Conservation (phyloP, 2,113 vertebrate genomes). For the Petrocephalus zakoni region DNA sequence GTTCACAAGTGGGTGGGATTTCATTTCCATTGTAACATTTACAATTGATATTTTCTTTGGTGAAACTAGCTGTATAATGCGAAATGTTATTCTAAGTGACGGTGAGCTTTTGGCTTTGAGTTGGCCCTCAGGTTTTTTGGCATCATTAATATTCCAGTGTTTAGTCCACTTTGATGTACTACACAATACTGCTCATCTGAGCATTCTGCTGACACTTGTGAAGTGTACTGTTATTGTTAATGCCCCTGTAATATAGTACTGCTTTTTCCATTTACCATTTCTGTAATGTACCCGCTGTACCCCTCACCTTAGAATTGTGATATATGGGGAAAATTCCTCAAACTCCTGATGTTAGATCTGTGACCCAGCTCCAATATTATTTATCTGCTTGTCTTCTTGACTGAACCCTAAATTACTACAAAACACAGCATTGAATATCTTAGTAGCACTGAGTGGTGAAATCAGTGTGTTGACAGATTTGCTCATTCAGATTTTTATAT, state of each 20-base stretch:
- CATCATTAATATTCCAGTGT: background rate
- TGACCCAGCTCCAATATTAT: background rate
- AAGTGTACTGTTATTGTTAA: background rate
- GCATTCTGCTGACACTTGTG: background rate
- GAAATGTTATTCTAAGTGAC: background rate
- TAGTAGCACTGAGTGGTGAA: background rate
- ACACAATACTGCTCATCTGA: background rate
- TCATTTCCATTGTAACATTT: background rate
- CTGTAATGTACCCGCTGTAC: background rate
- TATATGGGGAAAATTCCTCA: background rate
- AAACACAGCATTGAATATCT: background rate
- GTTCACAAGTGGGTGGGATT: background rate
- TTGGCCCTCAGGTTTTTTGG: background rate
- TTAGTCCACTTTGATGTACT: background rate
- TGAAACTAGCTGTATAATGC: background rate
- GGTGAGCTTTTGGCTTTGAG: background rate
- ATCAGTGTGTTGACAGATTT: background rate
- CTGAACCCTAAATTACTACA: background rate
- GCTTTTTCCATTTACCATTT: too few relatives aligned
- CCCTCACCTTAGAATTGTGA: background rate
- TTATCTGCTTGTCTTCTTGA: background rate
- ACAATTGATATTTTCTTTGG: background rate
- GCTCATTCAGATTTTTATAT: slow-evolving; percentile 11
- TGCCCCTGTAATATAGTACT: background rate
- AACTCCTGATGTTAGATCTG: background rate